Conservation (phyloP, 2,113 vertebrate genomes). For the Phalacrocorax pelagicus region DNA sequence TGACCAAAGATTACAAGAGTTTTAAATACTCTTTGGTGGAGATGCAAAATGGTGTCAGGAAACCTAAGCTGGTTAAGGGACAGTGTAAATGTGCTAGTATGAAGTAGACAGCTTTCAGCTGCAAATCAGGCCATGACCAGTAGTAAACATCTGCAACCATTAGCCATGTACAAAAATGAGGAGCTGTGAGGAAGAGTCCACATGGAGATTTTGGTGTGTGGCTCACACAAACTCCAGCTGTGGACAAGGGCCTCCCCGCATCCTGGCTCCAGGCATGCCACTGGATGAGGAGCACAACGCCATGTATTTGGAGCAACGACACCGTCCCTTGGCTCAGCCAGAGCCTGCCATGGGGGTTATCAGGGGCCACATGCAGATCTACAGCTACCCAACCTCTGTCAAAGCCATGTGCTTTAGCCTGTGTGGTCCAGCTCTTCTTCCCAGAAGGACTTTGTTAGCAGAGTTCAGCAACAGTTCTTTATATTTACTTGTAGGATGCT, state of each 20-base stretch:
- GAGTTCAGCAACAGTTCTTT: not conserved
- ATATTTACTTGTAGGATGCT: not conserved
- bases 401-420: not conserved
- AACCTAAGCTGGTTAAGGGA: not conserved
- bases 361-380: not conserved
- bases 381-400: not conserved
- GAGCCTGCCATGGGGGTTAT: not conserved
- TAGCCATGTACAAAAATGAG: accelerated
- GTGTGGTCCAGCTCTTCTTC: not conserved
- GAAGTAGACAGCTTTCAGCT: not conserved
- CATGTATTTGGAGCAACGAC: not conserved
- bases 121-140: not conserved
- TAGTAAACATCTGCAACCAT: not conserved
- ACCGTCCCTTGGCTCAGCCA: not conserved
- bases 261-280: not conserved
- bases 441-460: not conserved
- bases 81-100: not conserved
- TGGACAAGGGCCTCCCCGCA: not conserved
- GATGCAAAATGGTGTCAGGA: not conserved
- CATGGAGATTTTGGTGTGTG: accelerated
- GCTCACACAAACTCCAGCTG: not conserved
- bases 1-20: not conserved
- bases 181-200: not conserved
- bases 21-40: not conserved
- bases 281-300: not conserved